Evolutionary conservation across 2,797 vertebrate genomes (phyloP).

Genomic region (Periparus ater): DNA sequence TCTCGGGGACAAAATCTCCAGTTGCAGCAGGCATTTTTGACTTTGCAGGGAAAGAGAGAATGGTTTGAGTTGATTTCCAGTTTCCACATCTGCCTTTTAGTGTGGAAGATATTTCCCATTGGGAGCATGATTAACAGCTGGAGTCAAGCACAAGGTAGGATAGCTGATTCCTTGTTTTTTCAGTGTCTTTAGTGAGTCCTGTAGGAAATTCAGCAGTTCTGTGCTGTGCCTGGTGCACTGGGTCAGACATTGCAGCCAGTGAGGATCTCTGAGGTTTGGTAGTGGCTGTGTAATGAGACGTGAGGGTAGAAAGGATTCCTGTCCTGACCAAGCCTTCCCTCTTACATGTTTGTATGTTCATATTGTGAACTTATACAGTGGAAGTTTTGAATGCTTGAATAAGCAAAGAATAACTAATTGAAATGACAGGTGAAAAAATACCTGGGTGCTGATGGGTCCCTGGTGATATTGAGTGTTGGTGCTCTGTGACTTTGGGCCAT

Average conservation of each 20-base stretch:
- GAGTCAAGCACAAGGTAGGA: background rate
- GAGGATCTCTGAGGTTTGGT: background rate
- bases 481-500: background rate
- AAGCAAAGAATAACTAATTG: background rate
- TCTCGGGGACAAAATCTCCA: background rate
- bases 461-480: background rate
- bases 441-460: background rate
- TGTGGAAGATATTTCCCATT: accelerated
- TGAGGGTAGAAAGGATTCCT: background rate
- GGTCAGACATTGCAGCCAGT: background rate
- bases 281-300: background rate
- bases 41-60: background rate
- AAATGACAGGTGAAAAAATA: background rate
- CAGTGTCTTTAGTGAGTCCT: background rate
- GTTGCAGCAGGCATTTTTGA: background rate
- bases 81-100: background rate
- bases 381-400: background rate
- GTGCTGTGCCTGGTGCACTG: background rate
- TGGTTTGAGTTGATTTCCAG: background rate
- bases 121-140: background rate
- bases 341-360: background rate
- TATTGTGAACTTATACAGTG: background rate
- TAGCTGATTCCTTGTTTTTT: background rate
- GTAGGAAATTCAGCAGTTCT: background rate
- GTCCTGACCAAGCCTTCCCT: background rate